These are phyloP conservation scores for Alexandromys fortis DNA, from an alignment of 2,113 vertebrate species.

Conservation along the genomic window DNA sequence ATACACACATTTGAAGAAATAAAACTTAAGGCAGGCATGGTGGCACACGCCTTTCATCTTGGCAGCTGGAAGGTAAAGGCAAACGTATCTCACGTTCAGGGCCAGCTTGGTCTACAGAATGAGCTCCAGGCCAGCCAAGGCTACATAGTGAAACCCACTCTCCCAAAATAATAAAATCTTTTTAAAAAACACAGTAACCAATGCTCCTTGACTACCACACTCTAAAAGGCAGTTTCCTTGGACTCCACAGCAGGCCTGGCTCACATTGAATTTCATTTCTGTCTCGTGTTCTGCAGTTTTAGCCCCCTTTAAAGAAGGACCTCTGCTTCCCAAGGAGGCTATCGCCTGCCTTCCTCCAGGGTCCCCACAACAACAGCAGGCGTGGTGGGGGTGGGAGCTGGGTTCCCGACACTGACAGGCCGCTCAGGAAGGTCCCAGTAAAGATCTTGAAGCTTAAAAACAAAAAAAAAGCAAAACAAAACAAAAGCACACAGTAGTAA, in stretches of 20 bases:
- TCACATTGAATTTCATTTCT: background rate
- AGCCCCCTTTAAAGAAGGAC: background rate
- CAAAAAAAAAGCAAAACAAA: background rate
- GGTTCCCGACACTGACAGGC: constrained; percentile 10
- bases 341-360: background rate
- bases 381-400: background rate
- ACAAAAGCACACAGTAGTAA: background rate
- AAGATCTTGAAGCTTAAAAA: constrained; percentile 43
- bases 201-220: background rate
- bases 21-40: background rate
- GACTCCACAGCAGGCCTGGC: background rate
- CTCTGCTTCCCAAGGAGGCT: background rate
- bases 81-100: background rate
- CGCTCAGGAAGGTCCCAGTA: constrained; percentile 52
- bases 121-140: background rate
- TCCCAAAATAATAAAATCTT: background rate
- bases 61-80: background rate
- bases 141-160: background rate
- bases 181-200: background rate
- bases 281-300: background rate
- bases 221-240: background rate
- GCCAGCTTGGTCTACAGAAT: background rate
- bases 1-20: background rate
- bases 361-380: background rate
- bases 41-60: background rate